Evolutionary conservation across 2,888 invertebrate genomes (phyloP), one percentile per base, ranked within the genome.

Genomic region (Pseudococcus longispinus): DNA sequence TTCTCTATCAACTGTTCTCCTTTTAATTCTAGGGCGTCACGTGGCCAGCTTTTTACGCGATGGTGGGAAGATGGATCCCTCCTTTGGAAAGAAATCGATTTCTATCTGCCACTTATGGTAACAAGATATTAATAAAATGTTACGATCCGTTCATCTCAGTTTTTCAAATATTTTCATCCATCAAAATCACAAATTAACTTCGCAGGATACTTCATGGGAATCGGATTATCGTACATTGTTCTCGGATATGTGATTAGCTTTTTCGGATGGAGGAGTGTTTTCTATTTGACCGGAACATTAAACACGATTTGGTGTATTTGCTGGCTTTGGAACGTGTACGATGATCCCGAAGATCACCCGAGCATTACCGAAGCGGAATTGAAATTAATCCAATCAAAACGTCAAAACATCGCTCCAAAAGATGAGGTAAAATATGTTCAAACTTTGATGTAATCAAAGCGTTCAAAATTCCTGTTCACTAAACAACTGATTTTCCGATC

Each of bases 21-120:
- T 2, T 60, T 60, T 20, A 8, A 20, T 80, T 84, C 87, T 87
- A 94, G 94, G 94, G 94, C 4, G 92, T 94, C 29, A 91, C 93
- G 3, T 95, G 95, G 93, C 96, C 96, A 1, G 93, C 95, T 2
- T 95, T 95, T 94, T 95, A 96, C 90, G 92, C 94, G 32, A 92
- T 96, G 92, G 94, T 95, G 88, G 95, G 95, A 0, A 93, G 93
- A 89, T 96, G 96, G 96, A 95, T 96, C 85, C 96, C 96, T 15
- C 94, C 95, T 0, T 92, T 94, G 88, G 96, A 96, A 90, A 92
- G 96, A 86, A 94, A 95, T 89, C 94, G 93, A 90, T 94, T 94
- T 88, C 93, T 94, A 4, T 93, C 93, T 44, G 92, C 94, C 65
- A 93, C 93, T 89, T 90, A 93, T 88, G 93, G 93, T 90, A 90